Conservation (phyloP, 2,888 invertebrate genomes). For the Nephrotoma appendiculata region DNA sequence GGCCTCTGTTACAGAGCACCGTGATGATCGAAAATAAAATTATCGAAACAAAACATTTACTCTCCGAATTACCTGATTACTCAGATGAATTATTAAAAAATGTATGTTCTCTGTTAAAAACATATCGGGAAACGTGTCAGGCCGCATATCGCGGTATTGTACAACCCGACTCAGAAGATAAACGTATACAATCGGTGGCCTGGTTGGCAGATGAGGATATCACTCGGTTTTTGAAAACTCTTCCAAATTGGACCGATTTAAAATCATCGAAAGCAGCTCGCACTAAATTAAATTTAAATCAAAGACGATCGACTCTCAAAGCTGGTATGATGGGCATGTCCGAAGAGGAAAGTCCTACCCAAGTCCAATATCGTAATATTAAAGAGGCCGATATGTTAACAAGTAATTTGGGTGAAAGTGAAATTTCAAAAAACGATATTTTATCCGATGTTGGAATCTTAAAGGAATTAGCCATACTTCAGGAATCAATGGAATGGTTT, state of each 20-base stretch:
- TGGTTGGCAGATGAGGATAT: slow-evolving; percentile 95
- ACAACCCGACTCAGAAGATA: slow-evolving; percentile 62
- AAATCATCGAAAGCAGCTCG: slow-evolving; percentile 33
- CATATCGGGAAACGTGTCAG: slow-evolving; percentile 59
- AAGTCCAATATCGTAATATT: slow-evolving; percentile 60
- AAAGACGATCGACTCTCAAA: background rate
- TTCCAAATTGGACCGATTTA: slow-evolving; percentile 65
- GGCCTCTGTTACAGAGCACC: slow-evolving; percentile 56
- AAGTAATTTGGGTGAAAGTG: slow-evolving; percentile 78
- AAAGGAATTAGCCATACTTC: slow-evolving; percentile 72
- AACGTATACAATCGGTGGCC: slow-evolving; percentile 64
- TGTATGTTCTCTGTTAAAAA: slow-evolving; percentile 51
- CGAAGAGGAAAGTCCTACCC: slow-evolving; percentile 64
- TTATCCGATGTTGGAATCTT: slow-evolving; percentile 70
- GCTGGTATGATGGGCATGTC: slow-evolving; percentile 25
- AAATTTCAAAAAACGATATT: slow-evolving; percentile 71
- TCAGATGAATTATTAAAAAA: slow-evolving; percentile 60
- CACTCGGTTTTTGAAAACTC: slow-evolving; percentile 72
- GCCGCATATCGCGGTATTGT: slow-evolving; percentile 61
- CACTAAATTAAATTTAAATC: slow-evolving; percentile 2
- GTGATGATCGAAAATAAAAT: slow-evolving; percentile 49
- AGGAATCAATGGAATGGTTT: slow-evolving; percentile 88
- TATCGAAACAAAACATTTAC: slow-evolving; percentile 47
- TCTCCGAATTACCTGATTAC: slow-evolving; percentile 57
- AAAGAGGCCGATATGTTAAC: slow-evolving; percentile 89